Percentiles rank a stretch among this genome's conserved stretches.
Conservation (phyloP, 2,888 invertebrate species). For the Macrosiphum euphorbiae region DNA sequence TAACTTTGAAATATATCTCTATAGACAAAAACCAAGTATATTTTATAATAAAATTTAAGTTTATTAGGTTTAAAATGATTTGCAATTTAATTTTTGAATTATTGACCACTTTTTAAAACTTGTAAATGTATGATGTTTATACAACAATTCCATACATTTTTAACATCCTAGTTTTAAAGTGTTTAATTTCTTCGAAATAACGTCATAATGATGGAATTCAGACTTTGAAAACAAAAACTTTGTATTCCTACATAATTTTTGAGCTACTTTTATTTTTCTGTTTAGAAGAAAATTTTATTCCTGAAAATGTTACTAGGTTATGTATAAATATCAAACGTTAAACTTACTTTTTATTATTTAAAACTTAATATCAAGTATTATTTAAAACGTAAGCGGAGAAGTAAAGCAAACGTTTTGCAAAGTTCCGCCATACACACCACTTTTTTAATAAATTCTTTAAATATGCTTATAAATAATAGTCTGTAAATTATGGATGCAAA, state of each 20-base stretch:
- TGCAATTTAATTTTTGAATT: neutral
- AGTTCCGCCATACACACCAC: neutral
- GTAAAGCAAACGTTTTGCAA: neutral
- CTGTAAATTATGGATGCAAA: neutral
- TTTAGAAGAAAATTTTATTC: neutral
- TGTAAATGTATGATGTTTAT: neutral
- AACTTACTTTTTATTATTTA: neutral
- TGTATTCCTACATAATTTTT: neutral
- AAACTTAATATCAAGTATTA: neutral
- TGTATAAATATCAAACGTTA: neutral
- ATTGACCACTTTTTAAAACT: neutral
- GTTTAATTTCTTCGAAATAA: neutral
- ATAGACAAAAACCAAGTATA: neutral
- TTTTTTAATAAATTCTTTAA: neutral
- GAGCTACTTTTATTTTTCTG: neutral
- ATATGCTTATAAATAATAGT: neutral
- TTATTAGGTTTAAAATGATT: neutral
- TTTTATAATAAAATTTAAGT: neutral
- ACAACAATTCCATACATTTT: neutral
- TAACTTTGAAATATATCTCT: neutral
- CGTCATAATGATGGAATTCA: neutral
- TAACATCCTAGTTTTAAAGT: neutral
- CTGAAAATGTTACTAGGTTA: neutral
- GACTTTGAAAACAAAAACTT: neutral
- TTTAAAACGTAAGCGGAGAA: neutral